A percentile compares a stretch with the other conserved stretches of the same genome.
These are phyloP conservation scores for Diprion similis DNA, from an alignment of 1,140 invertebrate species.

Conservation along the genomic window DNA sequence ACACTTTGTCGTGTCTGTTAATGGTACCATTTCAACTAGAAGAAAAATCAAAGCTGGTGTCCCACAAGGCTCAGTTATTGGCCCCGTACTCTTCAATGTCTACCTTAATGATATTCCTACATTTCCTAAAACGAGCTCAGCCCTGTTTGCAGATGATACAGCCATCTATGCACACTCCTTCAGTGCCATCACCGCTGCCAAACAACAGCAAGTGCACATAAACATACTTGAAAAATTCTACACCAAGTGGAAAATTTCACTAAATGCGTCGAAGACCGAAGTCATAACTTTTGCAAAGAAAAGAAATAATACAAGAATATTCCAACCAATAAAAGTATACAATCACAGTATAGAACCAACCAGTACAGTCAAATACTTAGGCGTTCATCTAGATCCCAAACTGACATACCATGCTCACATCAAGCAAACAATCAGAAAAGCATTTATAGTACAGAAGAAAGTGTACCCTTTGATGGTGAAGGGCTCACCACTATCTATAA, in stretches of 20 bases:
- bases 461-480: slow-evolving; percentile 25
- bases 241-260: slow-evolving; percentile 26
- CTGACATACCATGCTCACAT: slow-evolving; percentile 28
- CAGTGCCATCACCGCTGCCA: slow-evolving; percentile 18
- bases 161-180: slow-evolving; percentile 24
- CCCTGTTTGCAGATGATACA: slow-evolving; percentile 34
- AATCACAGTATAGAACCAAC: not conserved
- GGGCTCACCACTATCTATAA: slow-evolving; percentile 8
- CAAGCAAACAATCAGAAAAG: slow-evolving; percentile 23
- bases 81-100: slow-evolving; percentile 37
- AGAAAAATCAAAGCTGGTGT: slow-evolving; percentile 31
- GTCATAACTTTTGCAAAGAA: slow-evolving; percentile 29
- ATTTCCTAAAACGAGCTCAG: slow-evolving; percentile 9
- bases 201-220: slow-evolving; percentile 21
- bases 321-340: slow-evolving; percentile 2
- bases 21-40: slow-evolving; percentile 12
- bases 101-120: slow-evolving; percentile 35
- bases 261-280: slow-evolving; percentile 28
- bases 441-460: slow-evolving; percentile 8
- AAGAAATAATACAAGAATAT: slow-evolving; percentile 3
- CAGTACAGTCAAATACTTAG: slow-evolving; percentile 20
- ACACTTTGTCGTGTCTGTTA: slow-evolving; percentile 15
- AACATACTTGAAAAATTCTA: slow-evolving; percentile 20
- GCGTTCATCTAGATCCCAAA: slow-evolving; percentile 16
- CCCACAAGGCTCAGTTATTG: slow-evolving; percentile 43